Evolutionary conservation across 2,113 vertebrate species (phyloP), one percentile per base, ranked within the genome.

Genomic region (Psittacara wagleri): DNA sequence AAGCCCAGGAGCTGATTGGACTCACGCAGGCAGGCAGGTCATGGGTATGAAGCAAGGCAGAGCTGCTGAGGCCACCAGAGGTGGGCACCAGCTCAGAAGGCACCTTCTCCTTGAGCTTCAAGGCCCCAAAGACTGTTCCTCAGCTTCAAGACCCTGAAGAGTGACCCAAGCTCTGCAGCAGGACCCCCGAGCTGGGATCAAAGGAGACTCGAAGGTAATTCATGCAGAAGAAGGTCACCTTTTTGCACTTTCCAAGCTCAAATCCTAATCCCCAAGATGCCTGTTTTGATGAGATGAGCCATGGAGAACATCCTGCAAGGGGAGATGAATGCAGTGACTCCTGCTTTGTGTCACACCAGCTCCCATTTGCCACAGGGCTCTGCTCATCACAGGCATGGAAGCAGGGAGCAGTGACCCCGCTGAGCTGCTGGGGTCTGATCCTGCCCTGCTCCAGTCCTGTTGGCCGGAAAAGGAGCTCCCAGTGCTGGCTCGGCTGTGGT

Each of bases 261-360:
- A 73, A 85, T 94, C 78, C 87, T 92, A 87, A 95, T 94, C 93
- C 84, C 51, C 7, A 14, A 46, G 77, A 69, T 82, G 81, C 64
- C 33, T 77, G 55, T 37, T 77, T 25, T 16, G 69, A 78, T 39
- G 69, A 57, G 73, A 74, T 85, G 48, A 94, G 48, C 25, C 41
- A 37, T 0, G 0, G 83, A 63, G 54, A 83, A 75, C 39, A 29
- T 82, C 55, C 67, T 0, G 0, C 0, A 1, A 2, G 4, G 49
- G 49, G 46, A 86, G 86, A 90, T 92, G 76, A 96, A 94, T 93
- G 94, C 29, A 3, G 31, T 3, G 22, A 91, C 48, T 37, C 28
- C 79, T 86, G 48, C 63, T 77, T 52, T 61, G 39, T 44, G 51
- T 27, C 35, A 35, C 18, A 12, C 13, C 1, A 0, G 33, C 29